phyloP scores from a whole-genome alignment of 2,797 vertebrate species.

The Manis javanica region DNA sequence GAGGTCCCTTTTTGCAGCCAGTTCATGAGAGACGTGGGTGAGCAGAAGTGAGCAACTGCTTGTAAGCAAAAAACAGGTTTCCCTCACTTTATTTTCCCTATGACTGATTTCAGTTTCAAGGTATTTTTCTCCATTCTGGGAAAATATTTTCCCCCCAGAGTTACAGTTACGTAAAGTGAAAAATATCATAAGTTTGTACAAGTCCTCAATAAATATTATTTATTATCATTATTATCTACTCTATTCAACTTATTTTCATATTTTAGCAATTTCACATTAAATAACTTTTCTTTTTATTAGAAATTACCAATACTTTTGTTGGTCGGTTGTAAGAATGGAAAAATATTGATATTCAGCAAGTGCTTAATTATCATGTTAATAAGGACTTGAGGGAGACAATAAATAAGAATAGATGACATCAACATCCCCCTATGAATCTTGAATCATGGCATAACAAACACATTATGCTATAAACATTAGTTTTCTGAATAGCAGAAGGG shows the following conservation, averaged over 20 bases:
- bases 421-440: neutral
- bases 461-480: neutral
- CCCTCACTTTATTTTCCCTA: too few species aligned
- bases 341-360: neutral
- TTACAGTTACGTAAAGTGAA: neutral
- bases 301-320: neutral
- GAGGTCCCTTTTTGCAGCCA: too few species aligned
- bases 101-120: too few species aligned
- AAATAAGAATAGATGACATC: neutral
- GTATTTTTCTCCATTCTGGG: too few species aligned
- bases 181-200: neutral
- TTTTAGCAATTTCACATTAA: constrained; percentile 5
- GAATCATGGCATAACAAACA: neutral
- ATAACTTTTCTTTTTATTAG: neutral
- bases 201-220: neutral
- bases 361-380: neutral
- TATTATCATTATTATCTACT: neutral
- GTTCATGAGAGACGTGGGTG: too few species aligned
- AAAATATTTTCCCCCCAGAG: too few species aligned
- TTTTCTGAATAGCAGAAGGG: neutral
- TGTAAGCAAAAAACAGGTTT: too few species aligned
- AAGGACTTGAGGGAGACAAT: neutral
- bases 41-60: too few species aligned
- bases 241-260: neutral
- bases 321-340: neutral